Conservation (phyloP, 2,888 invertebrate genomes). For the Cheilosia vulpina region DNA sequence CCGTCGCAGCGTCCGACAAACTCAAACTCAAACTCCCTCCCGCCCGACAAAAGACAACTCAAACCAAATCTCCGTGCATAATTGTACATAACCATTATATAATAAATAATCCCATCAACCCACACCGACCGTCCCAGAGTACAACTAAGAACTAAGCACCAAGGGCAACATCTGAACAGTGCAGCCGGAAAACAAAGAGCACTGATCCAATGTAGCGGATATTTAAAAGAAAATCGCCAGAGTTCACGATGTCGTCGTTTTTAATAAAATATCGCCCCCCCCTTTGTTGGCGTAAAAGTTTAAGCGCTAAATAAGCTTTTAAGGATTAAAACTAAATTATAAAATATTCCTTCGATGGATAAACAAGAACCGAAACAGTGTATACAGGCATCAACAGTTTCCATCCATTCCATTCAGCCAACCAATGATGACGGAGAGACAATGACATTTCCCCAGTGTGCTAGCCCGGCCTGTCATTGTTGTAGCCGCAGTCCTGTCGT, state of each 20-base stretch:
- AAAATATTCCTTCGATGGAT: constrained; percentile 52
- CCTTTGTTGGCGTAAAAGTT: constrained; percentile 61
- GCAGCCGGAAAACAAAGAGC: constrained; percentile 36
- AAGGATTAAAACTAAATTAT: constrained; percentile 67
- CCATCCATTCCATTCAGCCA: constrained; percentile 45
- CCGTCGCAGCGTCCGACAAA: constrained; percentile 14
- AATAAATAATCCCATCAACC: constrained; percentile 40
- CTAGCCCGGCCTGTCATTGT: constrained; percentile 53
- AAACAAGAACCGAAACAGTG: constrained; percentile 36
- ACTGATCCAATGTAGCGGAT: constrained; percentile 31
- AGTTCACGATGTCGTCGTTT: constrained; percentile 35
- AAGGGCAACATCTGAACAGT: not conserved
- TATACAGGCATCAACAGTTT: constrained; percentile 35
- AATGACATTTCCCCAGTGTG: constrained; percentile 54
- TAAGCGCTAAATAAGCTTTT: constrained; percentile 64
- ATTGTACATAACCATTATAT: constrained; percentile 1
- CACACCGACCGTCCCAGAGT: not conserved
- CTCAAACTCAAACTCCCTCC: not conserved
- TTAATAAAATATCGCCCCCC: constrained; percentile 56
- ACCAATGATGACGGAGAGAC: constrained; percentile 35
- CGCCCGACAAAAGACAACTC: constrained; percentile 3
- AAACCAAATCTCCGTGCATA: not conserved
- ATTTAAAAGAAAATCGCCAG: constrained; percentile 30
- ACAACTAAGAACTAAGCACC: not conserved
- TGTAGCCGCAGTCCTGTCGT: constrained; percentile 48